Evolutionary conservation across 2,888 invertebrate species (phyloP).

Genomic region (Lamellibrachia satsuma): DNA sequence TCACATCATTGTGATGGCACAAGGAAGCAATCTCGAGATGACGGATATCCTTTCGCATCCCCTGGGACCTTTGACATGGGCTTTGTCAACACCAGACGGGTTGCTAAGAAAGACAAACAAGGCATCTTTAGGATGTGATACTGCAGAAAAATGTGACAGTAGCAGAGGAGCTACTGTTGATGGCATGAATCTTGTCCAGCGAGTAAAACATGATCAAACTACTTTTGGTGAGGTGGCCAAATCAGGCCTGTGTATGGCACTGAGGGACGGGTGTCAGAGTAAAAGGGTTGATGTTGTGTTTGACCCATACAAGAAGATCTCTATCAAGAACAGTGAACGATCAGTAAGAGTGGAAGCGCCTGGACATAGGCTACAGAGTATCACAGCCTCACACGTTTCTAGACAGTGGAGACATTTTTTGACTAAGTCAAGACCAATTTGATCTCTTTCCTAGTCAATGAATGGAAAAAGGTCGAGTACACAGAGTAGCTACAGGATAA

Average conservation of each 20-base stretch:
- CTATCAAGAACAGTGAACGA: constrained; percentile 23
- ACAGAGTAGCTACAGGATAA: constrained; percentile 5
- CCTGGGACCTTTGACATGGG: constrained; percentile 29
- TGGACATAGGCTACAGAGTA: constrained; percentile 20
- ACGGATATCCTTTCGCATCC: constrained; percentile 34
- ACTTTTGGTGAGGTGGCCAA: constrained; percentile 35
- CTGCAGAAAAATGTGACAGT: constrained; percentile 28
- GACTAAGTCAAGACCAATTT: constrained; percentile 27
- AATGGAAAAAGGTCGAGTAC: constrained; percentile 33
- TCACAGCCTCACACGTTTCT: constrained; percentile 1
- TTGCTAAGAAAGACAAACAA: neutral
- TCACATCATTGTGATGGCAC: constrained; percentile 26
- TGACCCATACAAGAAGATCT: constrained; percentile 35
- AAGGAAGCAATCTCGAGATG: constrained; percentile 13
- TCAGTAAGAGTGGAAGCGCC: constrained; percentile 24
- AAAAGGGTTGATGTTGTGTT: constrained; percentile 40
- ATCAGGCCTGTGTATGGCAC: constrained; percentile 24
- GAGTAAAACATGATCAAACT: constrained; percentile 33
- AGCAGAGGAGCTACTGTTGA: constrained; percentile 38
- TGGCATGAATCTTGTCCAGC: constrained; percentile 39
- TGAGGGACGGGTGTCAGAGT: constrained; percentile 30
- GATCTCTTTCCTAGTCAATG: constrained; percentile 29
- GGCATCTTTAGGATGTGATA: constrained; percentile 32
- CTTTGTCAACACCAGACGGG: too few relatives aligned
- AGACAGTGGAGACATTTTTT: constrained; percentile 34